Percentiles rank a stretch among this genome's conserved stretches.
phyloP scores from a whole-genome alignment of 2,888 invertebrate species.

The Lingula anatina region DNA sequence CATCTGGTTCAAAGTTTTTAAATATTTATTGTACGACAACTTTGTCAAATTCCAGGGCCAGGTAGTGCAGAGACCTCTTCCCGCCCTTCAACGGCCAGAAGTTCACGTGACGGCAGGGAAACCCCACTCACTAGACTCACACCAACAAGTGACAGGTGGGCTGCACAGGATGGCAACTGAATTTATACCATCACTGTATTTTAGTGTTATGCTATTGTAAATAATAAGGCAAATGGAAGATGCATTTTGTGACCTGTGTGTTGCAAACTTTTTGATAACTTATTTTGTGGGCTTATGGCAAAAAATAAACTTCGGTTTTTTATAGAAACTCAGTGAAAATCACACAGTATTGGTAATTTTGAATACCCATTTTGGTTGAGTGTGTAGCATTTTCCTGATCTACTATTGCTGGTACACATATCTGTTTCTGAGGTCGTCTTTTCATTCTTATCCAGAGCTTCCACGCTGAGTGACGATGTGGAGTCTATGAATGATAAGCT shows the following conservation, averaged over 20 bases:
- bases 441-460: slow-evolving; percentile 6
- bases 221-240: no score
- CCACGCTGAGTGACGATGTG: slow-evolving; percentile 22
- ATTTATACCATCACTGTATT: background rate
- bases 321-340: no score
- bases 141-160: slow-evolving; percentile 28
- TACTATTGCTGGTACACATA: no score
- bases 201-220: background rate
- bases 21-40: slow-evolving; percentile 15
- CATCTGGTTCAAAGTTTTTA: background rate
- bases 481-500: slow-evolving; percentile 39
- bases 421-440: no score
- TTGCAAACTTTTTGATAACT: no score
- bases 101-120: slow-evolving; percentile 29
- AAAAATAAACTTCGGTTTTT: no score
- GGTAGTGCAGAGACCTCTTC: slow-evolving; percentile 17
- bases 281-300: no score
- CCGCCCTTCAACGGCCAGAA: slow-evolving; percentile 21
- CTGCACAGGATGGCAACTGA: background rate
- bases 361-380: no score
- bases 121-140: slow-evolving; percentile 32
- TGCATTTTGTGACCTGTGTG: no score
- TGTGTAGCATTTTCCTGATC: no score
- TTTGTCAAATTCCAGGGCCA: slow-evolving; percentile 7
- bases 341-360: no score